Evolutionary conservation across 2,888 invertebrate species (phyloP).

Genomic region (Malachius bipustulatus): DNA sequence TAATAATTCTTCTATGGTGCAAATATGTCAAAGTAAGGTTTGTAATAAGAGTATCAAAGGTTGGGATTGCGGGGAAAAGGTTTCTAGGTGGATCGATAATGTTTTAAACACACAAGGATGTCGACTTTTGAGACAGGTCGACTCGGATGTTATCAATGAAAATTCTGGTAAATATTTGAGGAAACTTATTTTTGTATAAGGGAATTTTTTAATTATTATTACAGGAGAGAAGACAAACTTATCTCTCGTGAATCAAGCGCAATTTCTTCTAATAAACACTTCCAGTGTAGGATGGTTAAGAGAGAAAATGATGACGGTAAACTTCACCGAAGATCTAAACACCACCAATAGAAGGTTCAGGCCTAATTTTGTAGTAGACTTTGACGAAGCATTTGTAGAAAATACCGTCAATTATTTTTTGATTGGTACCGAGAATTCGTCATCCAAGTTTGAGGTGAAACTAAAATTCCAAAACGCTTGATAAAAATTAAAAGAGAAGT

Average conservation of each 20-base stretch:
- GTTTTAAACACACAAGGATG: not conserved
- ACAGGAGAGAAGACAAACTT: conserved; percentile 32
- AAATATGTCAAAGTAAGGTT: conserved; percentile 2
- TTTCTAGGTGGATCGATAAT: not conserved
- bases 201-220: conserved; percentile 9
- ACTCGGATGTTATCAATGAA: not conserved
- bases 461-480: no score
- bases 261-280: conserved; percentile 69
- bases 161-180: conserved; percentile 3
- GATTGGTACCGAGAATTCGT: no score
- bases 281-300: conserved; percentile 64
- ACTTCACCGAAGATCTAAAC: conserved; percentile 42
- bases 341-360: conserved; percentile 61
- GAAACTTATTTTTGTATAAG: not conserved
- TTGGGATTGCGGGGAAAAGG: not conserved
- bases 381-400: conserved; percentile 64
- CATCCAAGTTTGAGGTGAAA: no score
- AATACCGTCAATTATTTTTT: conserved; percentile 32
- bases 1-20: no score
- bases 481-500: not conserved
- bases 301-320: conserved; percentile 43
- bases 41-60: not conserved
- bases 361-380: conserved; percentile 77
- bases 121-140: not conserved
- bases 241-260: conserved; percentile 72